Percentiles rank a stretch among this genome's conserved stretches.
phyloP scores from a whole-genome alignment of 2,113 vertebrate species.

The Odontesthes bonariensis region DNA sequence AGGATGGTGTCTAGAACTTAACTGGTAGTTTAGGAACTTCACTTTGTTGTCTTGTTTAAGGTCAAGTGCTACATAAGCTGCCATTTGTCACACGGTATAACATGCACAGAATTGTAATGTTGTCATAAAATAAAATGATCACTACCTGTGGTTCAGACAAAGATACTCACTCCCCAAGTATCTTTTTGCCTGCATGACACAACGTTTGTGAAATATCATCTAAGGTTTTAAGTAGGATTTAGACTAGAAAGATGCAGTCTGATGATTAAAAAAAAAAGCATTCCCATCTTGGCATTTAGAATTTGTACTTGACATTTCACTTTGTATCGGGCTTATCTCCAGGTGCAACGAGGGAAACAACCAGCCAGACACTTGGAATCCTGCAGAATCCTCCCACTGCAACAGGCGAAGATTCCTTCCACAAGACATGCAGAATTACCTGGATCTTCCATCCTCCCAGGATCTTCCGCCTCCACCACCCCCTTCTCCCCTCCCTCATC shows the following conservation, averaged over 20 bases:
- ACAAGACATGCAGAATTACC: conserved; percentile 85
- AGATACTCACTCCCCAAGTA: neutral
- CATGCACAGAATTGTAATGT: neutral
- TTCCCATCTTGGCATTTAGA: neutral
- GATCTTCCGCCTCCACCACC: conserved; percentile 77
- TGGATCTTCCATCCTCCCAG: conserved; percentile 80
- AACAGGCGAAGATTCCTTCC: conserved; percentile 83
- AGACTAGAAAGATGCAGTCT: conserved; percentile 3
- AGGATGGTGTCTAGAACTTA: neutral
- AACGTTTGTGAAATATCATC: neutral
- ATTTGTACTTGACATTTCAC: conserved; percentile 4
- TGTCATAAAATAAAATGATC: no score
- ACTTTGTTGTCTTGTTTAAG: neutral
- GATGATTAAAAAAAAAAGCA: neutral
- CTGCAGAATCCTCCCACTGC: conserved; percentile 82
- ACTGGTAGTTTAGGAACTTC: neutral
- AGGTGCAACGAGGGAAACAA: conserved; percentile 89
- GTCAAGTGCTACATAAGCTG: neutral
- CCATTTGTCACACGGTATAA: neutral
- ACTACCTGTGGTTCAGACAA: neutral
- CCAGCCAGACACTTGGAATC: conserved; percentile 89
- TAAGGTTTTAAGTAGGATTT: neutral
- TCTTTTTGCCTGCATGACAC: no score
- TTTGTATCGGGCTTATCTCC: conserved; percentile 34
- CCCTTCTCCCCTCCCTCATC: conserved; percentile 73